These are phyloP conservation scores for Cheilinus undulatus DNA, from an alignment of 2,113 vertebrate genomes.

Conservation along the genomic window DNA sequence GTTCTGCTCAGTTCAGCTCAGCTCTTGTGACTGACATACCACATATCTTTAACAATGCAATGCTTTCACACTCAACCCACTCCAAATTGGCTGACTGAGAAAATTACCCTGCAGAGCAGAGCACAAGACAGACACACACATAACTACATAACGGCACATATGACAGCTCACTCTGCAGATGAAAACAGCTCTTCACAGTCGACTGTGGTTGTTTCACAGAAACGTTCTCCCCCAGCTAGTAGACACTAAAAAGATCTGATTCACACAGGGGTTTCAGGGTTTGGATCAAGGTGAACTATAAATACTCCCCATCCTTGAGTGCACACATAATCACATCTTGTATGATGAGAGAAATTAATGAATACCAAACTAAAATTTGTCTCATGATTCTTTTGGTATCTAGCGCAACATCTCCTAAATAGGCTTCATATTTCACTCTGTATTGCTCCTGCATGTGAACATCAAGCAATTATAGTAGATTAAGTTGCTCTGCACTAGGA, in stretches of 20 bases:
- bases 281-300: constrained; percentile 5
- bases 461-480: constrained; percentile 21
- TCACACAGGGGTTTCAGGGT: not conserved
- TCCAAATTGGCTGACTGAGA: constrained; percentile 32
- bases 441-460: constrained; percentile 2
- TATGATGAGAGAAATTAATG: constrained; percentile 1
- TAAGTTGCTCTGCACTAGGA: no score
- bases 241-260: constrained; percentile 7
- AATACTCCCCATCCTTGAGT: not conserved
- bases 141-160: constrained; percentile 1
- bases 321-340: not conserved
- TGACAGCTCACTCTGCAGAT: constrained; percentile 26
- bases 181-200: constrained; percentile 9
- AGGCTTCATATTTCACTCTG: constrained; percentile 1
- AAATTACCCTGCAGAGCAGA: constrained; percentile 20
- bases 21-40: constrained; percentile 58
- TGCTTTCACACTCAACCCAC: constrained; percentile 48
- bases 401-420: constrained; percentile 1
- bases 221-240: constrained; percentile 5
- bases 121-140: constrained; percentile 21
- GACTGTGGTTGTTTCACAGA: not conserved
- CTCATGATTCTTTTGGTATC: constrained; percentile 6
- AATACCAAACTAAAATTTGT: constrained; percentile 4
- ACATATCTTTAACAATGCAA: constrained; percentile 52
- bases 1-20: constrained; percentile 52